Evolutionary conservation across 2,797 vertebrate species (phyloP).

Genomic region (Champsocephalus gunnari): DNA sequence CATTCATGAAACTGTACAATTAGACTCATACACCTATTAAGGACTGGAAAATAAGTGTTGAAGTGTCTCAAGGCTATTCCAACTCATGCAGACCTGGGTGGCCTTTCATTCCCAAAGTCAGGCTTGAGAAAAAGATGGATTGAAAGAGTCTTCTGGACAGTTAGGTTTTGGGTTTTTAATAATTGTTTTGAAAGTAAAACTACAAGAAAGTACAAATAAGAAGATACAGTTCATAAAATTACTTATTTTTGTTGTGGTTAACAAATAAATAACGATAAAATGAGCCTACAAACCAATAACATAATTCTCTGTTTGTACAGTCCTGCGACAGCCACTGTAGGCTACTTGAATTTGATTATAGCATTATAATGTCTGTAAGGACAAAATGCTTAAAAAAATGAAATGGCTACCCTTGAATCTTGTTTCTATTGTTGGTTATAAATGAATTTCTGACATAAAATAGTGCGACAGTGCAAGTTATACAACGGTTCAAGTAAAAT

Average conservation of each 20-base stretch:
- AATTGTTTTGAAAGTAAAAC: no score
- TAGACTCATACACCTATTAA: slow-evolving; percentile 46
- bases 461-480: no score
- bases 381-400: no score
- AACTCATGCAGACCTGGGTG: slow-evolving; percentile 26
- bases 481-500: no score
- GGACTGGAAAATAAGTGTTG: slow-evolving; percentile 39
- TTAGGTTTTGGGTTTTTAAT: neutral
- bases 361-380: no score
- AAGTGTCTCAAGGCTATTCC: slow-evolving; percentile 12
- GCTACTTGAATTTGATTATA: no score
- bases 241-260: neutral
- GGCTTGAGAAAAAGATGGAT: neutral
- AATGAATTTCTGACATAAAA: neutral
- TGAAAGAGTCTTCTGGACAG: neutral
- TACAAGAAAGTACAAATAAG: neutral
- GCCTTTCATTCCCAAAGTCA: neutral
- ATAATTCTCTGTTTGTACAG: no score
- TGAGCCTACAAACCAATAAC: neutral
- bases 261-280: neutral
- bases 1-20: slow-evolving; percentile 35
- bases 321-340: no score
- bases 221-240: neutral
- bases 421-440: neutral
- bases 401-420: no score